Evolutionary conservation across 2,113 vertebrate genomes (phyloP).

Genomic region (Hoplias malabaricus): DNA sequence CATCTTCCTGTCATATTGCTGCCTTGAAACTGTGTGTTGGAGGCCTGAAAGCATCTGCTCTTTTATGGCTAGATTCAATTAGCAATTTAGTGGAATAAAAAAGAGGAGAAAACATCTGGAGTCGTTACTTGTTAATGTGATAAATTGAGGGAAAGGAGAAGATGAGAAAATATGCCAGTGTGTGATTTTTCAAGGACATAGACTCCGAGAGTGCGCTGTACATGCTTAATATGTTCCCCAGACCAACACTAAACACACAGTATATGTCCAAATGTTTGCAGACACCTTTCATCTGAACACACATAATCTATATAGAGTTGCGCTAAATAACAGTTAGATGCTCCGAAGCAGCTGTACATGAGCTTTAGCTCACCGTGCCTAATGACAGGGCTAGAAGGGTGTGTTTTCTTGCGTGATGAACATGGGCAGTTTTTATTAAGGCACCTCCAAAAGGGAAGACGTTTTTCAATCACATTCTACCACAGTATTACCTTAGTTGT

Average conservation of each 20-base stretch:
- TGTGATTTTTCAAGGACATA: slow-evolving; percentile 51
- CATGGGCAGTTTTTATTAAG: no score
- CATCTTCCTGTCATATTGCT: slow-evolving; percentile 41
- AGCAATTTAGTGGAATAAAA: slow-evolving; percentile 56
- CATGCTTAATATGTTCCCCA: slow-evolving; percentile 21
- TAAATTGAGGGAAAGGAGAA: slow-evolving; percentile 46
- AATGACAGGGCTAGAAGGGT: no score
- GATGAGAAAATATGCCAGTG: slow-evolving; percentile 32
- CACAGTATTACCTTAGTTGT: no score
- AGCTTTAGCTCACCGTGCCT: no score
- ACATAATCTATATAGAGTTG: no score
- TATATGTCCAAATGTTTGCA: no score
- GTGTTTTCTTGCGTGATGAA: no score
- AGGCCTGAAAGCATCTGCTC: slow-evolving; percentile 54
- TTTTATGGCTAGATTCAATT: slow-evolving; percentile 57
- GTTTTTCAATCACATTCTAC: no score
- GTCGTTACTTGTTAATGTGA: slow-evolving; percentile 55
- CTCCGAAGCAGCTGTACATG: no score
- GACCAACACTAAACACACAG: not conserved
- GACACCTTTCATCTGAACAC: no score
- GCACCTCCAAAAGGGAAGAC: no score
- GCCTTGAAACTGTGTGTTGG: slow-evolving; percentile 35
- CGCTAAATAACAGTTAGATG: no score
- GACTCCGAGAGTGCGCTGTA: slow-evolving; percentile 7
- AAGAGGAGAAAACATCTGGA: slow-evolving; percentile 59